Evolutionary conservation across 2,888 invertebrate species (phyloP).

Genomic region (Nymphalis c-album): DNA sequence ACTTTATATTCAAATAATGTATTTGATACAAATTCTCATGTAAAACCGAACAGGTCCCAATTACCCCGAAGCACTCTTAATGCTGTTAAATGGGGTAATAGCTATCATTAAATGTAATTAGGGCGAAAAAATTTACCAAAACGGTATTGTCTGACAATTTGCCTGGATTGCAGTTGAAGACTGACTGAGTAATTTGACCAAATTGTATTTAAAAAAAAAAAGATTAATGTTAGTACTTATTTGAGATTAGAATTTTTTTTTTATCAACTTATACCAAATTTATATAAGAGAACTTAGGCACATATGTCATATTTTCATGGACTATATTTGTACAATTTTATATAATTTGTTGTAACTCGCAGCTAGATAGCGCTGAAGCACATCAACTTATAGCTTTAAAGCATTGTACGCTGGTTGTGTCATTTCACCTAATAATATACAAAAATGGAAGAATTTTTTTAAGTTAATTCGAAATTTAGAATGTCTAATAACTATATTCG

Average conservation of each 20-base stretch:
- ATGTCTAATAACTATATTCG: too few species aligned
- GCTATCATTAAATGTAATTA: constrained; percentile 34
- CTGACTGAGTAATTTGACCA: background rate
- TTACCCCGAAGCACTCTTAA: constrained; percentile 18
- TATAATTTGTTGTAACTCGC: too few species aligned
- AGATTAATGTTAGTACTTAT: background rate
- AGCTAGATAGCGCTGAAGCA: too few species aligned
- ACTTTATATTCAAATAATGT: background rate
- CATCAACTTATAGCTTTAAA: too few species aligned
- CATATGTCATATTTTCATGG: too few species aligned
- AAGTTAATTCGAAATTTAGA: too few species aligned
- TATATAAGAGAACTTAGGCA: too few species aligned
- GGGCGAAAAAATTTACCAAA: constrained; percentile 25
- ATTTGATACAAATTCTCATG: background rate
- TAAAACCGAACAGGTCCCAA: background rate
- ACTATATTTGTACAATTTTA: too few species aligned
- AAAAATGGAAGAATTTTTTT: too few species aligned
- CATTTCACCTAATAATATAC: too few species aligned
- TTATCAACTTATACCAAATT: too few species aligned
- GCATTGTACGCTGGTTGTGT: too few species aligned
- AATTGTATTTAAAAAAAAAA: background rate
- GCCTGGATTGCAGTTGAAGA: constrained; percentile 10
- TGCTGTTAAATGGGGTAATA: constrained; percentile 30
- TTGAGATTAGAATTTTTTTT: background rate
- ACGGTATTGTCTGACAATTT: constrained; percentile 23